Base-by-base conservation (phyloP, 2,888 invertebrate genomes). In the Andrena camellia region DNA sequence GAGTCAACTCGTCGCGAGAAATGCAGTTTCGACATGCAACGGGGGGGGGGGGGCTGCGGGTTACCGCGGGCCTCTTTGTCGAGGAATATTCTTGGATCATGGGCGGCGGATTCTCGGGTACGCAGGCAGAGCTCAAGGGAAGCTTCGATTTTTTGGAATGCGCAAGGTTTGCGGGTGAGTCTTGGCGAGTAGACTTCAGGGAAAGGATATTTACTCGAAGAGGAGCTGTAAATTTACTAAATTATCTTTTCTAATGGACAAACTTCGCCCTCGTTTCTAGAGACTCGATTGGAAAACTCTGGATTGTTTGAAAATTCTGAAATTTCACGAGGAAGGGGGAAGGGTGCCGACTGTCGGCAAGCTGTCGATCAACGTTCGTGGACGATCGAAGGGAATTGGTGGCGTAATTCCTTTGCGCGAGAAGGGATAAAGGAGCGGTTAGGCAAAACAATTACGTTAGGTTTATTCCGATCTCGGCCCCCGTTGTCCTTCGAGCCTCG, bases 401-500 rank as follows among this genome's bases (percentile, higher is more conserved):
- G 33, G 57, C 59, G 75, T 57, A 42, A 33, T 68, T 52, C 17
- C 50, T 33, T 13, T 6, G 35, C 31, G 20, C 52, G 23, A 8
- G 35, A 42, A 63, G 69, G 69, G 59, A 80, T 26, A 33, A 77
- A 70, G 62, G 60, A 48, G 42, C 72, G 31, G 67, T 72, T 60
- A 67, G 42, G 59, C 81, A 75, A 68, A 64, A 50, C 10, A 54
- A 69, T 66, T 78, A 50, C 63, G 50, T 86, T 82, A 83, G 71
- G 33, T 63, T 71, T 60, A 75, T 73, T 75, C 67, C 54, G 67
- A 83, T 72, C 63, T 72, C 60, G 63, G 59, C 26, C 63, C 20
- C 17, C 29, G 42, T 64, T 77, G 81, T 81, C 84, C 75, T 74
- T 71, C 81, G 48, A 59, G 70, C 76, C 88, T 83, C 86, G 87